Evolutionary conservation across 2,888 invertebrate genomes (phyloP).

Genomic region (Carabus problematicus): DNA sequence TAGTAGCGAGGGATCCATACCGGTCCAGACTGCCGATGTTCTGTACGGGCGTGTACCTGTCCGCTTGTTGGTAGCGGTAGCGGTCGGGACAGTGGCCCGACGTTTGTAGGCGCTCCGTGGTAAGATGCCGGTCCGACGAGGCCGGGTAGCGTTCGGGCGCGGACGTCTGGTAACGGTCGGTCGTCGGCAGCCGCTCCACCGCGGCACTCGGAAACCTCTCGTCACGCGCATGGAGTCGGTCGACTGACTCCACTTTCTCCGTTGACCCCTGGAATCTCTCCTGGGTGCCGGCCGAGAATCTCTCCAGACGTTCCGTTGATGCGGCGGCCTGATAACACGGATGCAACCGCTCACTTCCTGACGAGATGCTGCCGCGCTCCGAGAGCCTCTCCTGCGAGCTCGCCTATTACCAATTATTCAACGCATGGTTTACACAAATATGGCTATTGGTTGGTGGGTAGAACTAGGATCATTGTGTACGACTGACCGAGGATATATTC

Average conservation of each 20-base stretch:
- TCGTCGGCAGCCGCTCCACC: constrained; percentile 1
- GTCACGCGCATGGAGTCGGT: constrained; percentile 29
- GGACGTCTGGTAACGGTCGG: not conserved
- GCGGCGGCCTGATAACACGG: constrained; percentile 37
- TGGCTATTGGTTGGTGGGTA: not conserved
- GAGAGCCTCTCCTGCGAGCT: constrained; percentile 29
- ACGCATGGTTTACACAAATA: not conserved
- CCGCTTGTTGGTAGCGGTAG: constrained; percentile 24
- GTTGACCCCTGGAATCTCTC: constrained; percentile 11
- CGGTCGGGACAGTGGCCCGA: constrained; percentile 38
- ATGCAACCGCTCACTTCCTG: constrained; percentile 42
- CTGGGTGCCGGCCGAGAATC: constrained; percentile 7
- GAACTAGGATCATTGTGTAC: not conserved
- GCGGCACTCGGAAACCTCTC: constrained; percentile 12
- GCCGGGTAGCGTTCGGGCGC: not conserved
- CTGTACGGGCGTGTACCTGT: constrained; percentile 46
- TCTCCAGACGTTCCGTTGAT: constrained; percentile 22
- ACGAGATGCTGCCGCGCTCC: constrained; percentile 17
- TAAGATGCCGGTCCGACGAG: constrained; percentile 39
- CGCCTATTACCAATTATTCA: constrained; percentile 9
- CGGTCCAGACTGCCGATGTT: constrained; percentile 49
- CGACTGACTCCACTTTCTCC: constrained; percentile 33
- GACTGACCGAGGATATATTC: not conserved
- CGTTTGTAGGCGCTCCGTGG: constrained; percentile 46
- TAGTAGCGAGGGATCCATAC: constrained; percentile 50